phyloP scores from a whole-genome alignment of 2,888 invertebrate genomes.

The Podabrus alpinus region DNA sequence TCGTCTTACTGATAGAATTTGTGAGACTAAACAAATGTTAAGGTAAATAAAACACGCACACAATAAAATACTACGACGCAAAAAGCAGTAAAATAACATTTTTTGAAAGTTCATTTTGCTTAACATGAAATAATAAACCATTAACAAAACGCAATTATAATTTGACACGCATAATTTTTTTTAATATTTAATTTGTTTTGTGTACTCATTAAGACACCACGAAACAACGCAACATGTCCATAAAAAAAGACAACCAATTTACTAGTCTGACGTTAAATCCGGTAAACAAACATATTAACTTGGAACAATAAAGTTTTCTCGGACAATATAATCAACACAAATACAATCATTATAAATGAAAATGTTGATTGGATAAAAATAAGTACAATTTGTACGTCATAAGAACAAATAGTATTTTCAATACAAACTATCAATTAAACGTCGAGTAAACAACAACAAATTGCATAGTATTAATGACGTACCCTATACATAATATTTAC shows the following conservation, averaged over 20 bases:
- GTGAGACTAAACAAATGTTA: not conserved
- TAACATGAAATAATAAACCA: not conserved
- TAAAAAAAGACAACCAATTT: not conserved
- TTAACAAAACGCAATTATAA: not conserved
- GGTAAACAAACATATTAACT: constrained; percentile 2
- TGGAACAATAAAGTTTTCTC: not conserved
- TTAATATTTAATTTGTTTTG: not conserved
- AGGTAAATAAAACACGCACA: not conserved
- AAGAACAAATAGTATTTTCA: not conserved
- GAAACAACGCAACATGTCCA: not conserved
- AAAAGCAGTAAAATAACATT: not conserved
- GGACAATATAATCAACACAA: not conserved
- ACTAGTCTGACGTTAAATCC: not conserved
- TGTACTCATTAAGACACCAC: not conserved
- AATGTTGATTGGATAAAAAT: constrained; percentile 1
- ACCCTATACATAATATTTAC: not conserved
- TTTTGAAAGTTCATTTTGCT: not conserved
- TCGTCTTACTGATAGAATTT: not conserved
- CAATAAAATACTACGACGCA: not conserved
- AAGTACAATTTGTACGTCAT: not conserved
- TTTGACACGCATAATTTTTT: not conserved
- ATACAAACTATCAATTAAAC: not conserved
- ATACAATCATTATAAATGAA: not conserved
- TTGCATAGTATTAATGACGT: not conserved
- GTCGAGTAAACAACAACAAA: not conserved